Evolutionary conservation across 2,797 vertebrate species (phyloP).

Genomic region (Mormyrus proboscirostris): DNA sequence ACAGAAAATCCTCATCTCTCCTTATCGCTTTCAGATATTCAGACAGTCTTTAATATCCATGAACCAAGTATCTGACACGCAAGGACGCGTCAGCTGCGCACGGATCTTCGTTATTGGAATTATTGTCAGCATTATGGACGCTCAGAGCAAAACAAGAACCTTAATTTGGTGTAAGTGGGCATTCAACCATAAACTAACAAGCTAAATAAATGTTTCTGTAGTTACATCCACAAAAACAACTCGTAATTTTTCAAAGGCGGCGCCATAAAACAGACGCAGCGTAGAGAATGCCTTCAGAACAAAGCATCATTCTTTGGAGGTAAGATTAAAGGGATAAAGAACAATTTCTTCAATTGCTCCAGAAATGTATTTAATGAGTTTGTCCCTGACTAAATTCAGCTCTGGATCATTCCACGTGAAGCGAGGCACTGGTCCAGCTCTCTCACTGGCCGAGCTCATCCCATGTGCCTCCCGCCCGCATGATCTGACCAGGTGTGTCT

Average conservation of each 20-base stretch:
- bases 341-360: neutral
- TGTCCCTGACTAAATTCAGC: neutral
- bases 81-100: neutral
- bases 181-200: neutral
- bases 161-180: neutral
- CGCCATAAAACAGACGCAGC: neutral
- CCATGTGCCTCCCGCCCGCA: neutral
- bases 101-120: neutral
- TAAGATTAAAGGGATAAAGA: neutral
- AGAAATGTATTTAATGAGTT: neutral
- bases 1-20: neutral
- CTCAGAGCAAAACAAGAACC: neutral
- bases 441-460: neutral
- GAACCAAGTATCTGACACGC: neutral
- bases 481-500: constrained; percentile 18
- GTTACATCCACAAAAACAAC: neutral
- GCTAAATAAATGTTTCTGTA: neutral
- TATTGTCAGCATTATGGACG: neutral
- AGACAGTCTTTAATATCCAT: neutral
- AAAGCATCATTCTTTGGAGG: constrained; percentile 1
- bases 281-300: neutral
- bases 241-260: neutral
- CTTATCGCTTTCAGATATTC: neutral
- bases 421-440: neutral
- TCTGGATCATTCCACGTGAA: neutral